Evolutionary conservation across 2,797 vertebrate species (phyloP).

Genomic region (Centropyge bicolor): DNA sequence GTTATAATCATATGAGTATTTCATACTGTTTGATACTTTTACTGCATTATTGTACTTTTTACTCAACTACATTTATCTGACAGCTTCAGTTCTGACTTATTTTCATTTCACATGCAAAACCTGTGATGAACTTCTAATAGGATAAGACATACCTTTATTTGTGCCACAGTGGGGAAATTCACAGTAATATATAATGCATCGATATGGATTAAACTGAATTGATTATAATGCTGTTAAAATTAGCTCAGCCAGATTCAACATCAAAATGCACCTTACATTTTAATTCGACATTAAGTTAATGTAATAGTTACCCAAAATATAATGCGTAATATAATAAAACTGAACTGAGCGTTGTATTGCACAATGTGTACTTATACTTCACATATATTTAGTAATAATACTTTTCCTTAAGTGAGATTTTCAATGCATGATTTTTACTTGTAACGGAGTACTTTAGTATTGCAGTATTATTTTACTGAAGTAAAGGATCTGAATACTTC

Average conservation of each 20-base stretch:
- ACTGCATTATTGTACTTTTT: not conserved
- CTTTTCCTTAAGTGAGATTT: not conserved
- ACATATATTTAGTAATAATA: not conserved
- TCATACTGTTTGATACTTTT: not conserved
- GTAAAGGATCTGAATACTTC: not conserved
- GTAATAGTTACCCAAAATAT: not conserved
- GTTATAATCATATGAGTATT: not conserved
- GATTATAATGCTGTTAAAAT: constrained; percentile 2
- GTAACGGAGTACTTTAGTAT: not conserved
- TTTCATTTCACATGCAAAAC: constrained; percentile 2
- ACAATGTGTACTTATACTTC: not conserved
- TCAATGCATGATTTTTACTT: not conserved
- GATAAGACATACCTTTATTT: no score
- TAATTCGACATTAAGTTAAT: not conserved
- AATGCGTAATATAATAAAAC: not conserved
- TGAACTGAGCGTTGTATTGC: no score
- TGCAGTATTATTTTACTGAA: not conserved
- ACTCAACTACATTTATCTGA: not conserved
- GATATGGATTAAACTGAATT: not conserved
- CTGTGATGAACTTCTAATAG: not conserved
- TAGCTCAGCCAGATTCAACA: not conserved
- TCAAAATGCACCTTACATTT: not conserved
- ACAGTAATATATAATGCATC: not conserved
- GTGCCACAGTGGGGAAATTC: no score
- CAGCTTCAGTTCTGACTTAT: not conserved